phyloP scores from a whole-genome alignment of 2,113 vertebrate genomes.

The Geococcyx californianus region DNA sequence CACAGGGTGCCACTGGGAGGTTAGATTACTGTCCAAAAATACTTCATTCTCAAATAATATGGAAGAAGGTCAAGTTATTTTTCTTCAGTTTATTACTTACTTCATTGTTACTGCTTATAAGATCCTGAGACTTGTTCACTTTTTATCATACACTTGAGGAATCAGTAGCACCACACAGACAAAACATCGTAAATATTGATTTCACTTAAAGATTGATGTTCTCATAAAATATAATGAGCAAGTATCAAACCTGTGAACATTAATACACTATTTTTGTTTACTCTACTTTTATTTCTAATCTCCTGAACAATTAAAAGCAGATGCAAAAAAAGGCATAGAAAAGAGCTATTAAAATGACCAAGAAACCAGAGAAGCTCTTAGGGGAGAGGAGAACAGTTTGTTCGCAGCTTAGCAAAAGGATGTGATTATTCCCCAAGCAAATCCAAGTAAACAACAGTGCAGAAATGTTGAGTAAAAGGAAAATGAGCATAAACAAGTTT shows the following conservation, averaged over 20 bases:
- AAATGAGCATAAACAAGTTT: slow-evolving; percentile 13
- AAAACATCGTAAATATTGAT: neutral
- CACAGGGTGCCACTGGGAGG: neutral
- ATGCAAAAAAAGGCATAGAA: neutral
- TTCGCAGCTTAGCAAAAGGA: neutral
- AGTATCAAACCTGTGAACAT: neutral
- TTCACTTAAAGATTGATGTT: neutral
- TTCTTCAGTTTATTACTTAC: neutral
- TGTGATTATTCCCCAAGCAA: slow-evolving; percentile 10
- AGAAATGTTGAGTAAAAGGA: slow-evolving; percentile 16
- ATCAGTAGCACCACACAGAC: neutral
- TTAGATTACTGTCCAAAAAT: neutral
- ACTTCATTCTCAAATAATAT: neutral
- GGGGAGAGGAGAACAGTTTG: neutral
- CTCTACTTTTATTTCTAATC: neutral
- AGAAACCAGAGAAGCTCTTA: neutral
- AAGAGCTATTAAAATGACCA: neutral
- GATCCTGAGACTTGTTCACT: neutral
- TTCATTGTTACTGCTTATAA: neutral
- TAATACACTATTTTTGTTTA: neutral
- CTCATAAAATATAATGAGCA: neutral
- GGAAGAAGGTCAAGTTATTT: neutral
- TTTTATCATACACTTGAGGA: neutral
- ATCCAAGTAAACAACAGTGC: neutral
- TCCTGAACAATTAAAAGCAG: neutral